Evolutionary conservation across 2,888 invertebrate species (phyloP), one percentile per base, ranked within the genome.

Genomic region (Linnaemya tessellans): DNA sequence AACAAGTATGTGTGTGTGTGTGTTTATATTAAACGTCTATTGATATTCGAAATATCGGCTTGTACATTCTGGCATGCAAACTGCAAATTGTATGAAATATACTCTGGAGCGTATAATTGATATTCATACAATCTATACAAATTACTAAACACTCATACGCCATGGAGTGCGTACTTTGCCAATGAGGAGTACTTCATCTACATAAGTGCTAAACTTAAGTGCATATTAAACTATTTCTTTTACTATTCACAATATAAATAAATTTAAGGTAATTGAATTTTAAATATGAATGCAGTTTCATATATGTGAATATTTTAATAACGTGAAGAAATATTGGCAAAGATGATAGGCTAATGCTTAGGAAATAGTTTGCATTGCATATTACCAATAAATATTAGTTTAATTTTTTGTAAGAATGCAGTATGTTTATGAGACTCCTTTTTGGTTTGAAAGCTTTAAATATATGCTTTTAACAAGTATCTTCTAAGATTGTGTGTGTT

Each of bases 61-160:
- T n/a, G n/a, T 8, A 43, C 4, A 22, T 43, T 15, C 22, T 43
- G 22, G 64, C 9, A 41, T n/a, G 25, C 7, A n/a, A 46, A 49
- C 43, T 46, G 15, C 20, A 49, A 58, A 58, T 58, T 58, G 1
- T 49, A 51, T 38, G 41, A 18, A 54, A 64, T 15, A 35, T 35
- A 25, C 49, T 25, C 25, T 51, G 8, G 22, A 25, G 49, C 78
- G 78, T 68, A 78, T 78, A 68, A 68, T 68, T 60, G 49, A 60
- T 78, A 68, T 78, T 60, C 10, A 46, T 49, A 74, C 3, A 49
- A 46, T 58, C 7, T 22, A 54, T 38, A 51, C 22, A 18, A 68
- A 60, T 60, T 60, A 60, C 25, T 77, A 51, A 43, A 62, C 60
- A 78, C 78, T 78, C 68, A 78, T 78, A 78, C 78, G 78, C 18